phyloP scores from a whole-genome alignment of 1,140 invertebrate genomes.

The Pogonognathellus flavescens region DNA sequence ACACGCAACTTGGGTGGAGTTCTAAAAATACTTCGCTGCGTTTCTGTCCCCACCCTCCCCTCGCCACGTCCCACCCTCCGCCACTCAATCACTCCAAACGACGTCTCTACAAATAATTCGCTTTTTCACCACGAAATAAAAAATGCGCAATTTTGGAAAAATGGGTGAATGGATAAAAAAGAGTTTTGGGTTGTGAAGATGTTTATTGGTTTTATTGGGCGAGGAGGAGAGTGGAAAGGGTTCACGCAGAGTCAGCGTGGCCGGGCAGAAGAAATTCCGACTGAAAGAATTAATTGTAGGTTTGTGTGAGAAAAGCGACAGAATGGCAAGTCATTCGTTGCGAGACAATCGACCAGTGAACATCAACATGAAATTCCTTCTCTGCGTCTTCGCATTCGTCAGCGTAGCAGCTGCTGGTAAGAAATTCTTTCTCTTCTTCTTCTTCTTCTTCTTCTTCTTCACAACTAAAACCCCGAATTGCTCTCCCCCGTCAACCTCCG shows the following conservation, averaged over 20 bases:
- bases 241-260: too few species aligned
- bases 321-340: constrained; percentile 31
- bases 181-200: background rate
- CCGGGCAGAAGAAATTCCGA: background rate
- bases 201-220: too few species aligned
- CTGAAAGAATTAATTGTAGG: background rate
- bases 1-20: too few species aligned
- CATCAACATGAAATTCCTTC: constrained; percentile 41
- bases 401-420: background rate
- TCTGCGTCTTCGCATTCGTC: background rate
- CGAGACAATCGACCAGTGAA: constrained; percentile 1
- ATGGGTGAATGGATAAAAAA: background rate
- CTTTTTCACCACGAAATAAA: too few species aligned
- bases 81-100: too few species aligned
- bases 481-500: too few species aligned
- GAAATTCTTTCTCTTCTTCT: background rate
- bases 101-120: background rate
- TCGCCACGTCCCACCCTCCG: too few species aligned
- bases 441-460: too few species aligned
- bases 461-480: too few species aligned
- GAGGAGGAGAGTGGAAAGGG: too few species aligned
- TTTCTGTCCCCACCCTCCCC: background rate
- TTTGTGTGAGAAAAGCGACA: background rate
- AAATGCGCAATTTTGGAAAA: constrained; percentile 1
- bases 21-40: background rate